A percentile compares a stretch with the other conserved stretches of the same genome.
These are phyloP conservation scores for Listronotus oregonensis DNA, from an alignment of 1,140 invertebrate genomes.

Conservation along the genomic window DNA sequence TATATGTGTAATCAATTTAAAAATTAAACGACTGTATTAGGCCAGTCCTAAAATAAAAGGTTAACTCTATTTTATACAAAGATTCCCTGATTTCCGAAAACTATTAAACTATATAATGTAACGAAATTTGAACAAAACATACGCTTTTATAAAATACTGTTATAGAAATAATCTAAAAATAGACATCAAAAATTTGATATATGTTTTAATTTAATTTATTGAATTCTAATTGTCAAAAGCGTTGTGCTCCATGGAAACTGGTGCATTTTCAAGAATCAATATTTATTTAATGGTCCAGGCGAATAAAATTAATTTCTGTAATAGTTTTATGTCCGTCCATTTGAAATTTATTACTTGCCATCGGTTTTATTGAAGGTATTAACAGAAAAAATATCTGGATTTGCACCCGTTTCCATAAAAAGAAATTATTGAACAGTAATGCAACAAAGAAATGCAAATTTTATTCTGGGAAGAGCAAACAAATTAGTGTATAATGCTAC, in stretches of 20 bases:
- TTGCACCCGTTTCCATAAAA: slow-evolving; percentile 11
- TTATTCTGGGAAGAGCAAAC: slow-evolving; percentile 3
- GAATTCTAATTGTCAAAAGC: not conserved
- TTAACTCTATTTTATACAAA: slow-evolving; percentile 30
- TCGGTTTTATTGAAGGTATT: slow-evolving; percentile 15
- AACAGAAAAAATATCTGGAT: slow-evolving; percentile 13
- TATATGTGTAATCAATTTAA: slow-evolving; percentile 26
- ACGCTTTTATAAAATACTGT: slow-evolving; percentile 22
- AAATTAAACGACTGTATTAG: slow-evolving; percentile 17
- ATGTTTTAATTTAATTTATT: not conserved
- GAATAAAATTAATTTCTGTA: slow-evolving; percentile 30
- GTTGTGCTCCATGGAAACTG: not conserved
- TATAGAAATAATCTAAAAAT: slow-evolving; percentile 14
- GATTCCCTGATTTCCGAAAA: slow-evolving; percentile 7
- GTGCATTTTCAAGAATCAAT: slow-evolving; percentile 13
- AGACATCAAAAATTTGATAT: not conserved
- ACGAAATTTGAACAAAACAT: slow-evolving; percentile 1
- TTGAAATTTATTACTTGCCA: slow-evolving; percentile 29
- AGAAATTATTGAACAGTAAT: not conserved
- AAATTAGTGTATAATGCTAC: no score
- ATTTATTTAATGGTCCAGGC: slow-evolving; percentile 21
- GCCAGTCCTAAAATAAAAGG: slow-evolving; percentile 19
- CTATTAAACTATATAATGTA: not conserved
- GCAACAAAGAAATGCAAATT: slow-evolving; percentile 7
- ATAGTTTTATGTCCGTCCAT: slow-evolving; percentile 33